phyloP scores from a whole-genome alignment of 2,797 vertebrate species.

The Chanos chanos region DNA sequence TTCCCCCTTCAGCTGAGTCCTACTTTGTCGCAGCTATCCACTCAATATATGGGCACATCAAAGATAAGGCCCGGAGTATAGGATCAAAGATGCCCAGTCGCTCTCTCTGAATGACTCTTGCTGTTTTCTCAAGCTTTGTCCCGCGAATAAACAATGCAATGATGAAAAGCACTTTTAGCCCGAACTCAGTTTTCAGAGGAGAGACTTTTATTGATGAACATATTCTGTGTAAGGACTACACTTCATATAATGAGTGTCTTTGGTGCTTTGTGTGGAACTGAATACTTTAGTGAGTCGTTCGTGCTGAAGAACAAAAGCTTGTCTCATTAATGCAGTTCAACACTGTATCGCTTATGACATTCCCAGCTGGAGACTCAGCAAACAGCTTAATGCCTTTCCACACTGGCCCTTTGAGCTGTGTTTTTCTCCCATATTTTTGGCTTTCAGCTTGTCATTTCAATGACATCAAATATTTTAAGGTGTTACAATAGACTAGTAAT shows the following conservation, averaged over 20 bases:
- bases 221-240: slow-evolving; percentile 19
- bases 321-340: slow-evolving; percentile 21
- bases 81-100: slow-evolving; percentile 19
- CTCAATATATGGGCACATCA: slow-evolving; percentile 24
- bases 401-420: neutral
- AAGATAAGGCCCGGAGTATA: slow-evolving; percentile 6
- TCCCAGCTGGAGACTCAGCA: slow-evolving; percentile 11
- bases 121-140: slow-evolving; percentile 18
- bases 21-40: slow-evolving; percentile 10
- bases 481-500: too few species aligned
- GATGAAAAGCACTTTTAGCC: slow-evolving; percentile 38
- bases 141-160: slow-evolving; percentile 34
- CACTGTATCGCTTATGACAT: slow-evolving; percentile 28
- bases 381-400: slow-evolving; percentile 21
- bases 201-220: slow-evolving; percentile 36
- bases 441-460: neutral
- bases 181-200: slow-evolving; percentile 17
- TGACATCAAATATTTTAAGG: too few species aligned
- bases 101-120: slow-evolving; percentile 11
- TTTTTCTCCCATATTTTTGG: neutral
- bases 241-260: slow-evolving; percentile 46
- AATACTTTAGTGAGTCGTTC: slow-evolving; percentile 39
- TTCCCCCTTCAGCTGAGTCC: neutral
- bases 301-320: slow-evolving; percentile 31
- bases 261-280: slow-evolving; percentile 35